Conservation (phyloP, 2,797 vertebrate species). For the Brachyrhaphis roseni region DNA sequence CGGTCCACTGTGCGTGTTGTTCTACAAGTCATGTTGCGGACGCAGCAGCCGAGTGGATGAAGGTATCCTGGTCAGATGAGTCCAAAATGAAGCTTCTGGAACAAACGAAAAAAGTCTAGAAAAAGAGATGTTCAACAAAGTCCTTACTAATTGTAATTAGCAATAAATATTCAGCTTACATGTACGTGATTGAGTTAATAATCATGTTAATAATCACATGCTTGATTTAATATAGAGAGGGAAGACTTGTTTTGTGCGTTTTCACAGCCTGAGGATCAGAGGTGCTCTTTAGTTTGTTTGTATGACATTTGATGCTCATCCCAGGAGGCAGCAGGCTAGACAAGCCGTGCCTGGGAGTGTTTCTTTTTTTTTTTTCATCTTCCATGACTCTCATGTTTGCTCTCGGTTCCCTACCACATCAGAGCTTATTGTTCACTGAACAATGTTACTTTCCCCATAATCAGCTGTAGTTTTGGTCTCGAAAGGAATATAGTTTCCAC, state of each 20-base stretch:
- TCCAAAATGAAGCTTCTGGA: too few relatives aligned
- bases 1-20: too few relatives aligned
- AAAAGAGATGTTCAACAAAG: too few relatives aligned
- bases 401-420: neutral
- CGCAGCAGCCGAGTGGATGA: too few relatives aligned
- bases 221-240: neutral
- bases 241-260: neutral
- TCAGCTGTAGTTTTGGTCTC: neutral
- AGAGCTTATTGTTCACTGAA: neutral
- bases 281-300: constrained; percentile 3
- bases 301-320: neutral
- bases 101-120: too few relatives aligned
- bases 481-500: neutral
- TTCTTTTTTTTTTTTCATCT: neutral
- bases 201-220: neutral
- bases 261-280: neutral
- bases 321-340: neutral
- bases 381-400: neutral
- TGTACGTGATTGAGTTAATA: neutral
- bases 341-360: neutral
- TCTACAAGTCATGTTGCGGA: too few relatives aligned
- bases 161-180: too few relatives aligned
- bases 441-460: neutral
- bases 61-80: too few relatives aligned
- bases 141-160: too few relatives aligned